Evolutionary conservation across 2,113 vertebrate species (phyloP), one percentile per base, ranked within the genome.

Genomic region (Anthoscopus minutus): DNA sequence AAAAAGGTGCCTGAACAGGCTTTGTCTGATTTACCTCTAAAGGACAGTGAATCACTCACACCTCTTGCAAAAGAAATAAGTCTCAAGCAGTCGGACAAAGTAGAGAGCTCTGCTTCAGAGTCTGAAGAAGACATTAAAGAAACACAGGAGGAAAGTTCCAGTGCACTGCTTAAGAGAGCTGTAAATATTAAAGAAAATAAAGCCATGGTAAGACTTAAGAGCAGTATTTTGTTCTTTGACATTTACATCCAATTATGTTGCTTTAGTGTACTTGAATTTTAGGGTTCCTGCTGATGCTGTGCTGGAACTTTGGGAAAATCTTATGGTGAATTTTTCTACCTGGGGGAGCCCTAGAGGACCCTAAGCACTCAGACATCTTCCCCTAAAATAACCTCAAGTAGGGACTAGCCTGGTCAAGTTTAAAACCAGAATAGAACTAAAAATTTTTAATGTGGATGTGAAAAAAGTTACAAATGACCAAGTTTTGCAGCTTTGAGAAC

Each of bases 151-250:
- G 98, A 97, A 86, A 89, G 28, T 70, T 97, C 96, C 2, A 97
- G 92, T 30, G 97, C 97, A 15, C 85, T 98, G 67, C 96, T 97
- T 85, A 99, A 98, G 88, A 98, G 99, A 94, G 98, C 98, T 88
- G 98, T 98, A 96, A 99, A 99, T 97, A 99, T 99, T 93, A 98
- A 98, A 95, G 99, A 99, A 98, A 99, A 99, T 97, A 99, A 99
- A 96, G 99, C 98, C 74, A 98, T 99, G 99, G 99, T 99, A 97
- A 96, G 98, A 79, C 30, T 48, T 81, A 30, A 0, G 5, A 71
- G 37, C 53, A 57, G 7, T 71, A 13, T 30, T 92, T 88, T 85
- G 28, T 69, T 93, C 44, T 82, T 22, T 82, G 44, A 38, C 8
- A 4, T 78, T 69, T 65, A 10, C 7, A 47, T 88, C 10, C 1